A percentile compares a stretch with the other conserved stretches of the same genome.
These are phyloP conservation scores for Drosophila atripex DNA, from an alignment of 2,888 invertebrate genomes.

Conservation along the genomic window DNA sequence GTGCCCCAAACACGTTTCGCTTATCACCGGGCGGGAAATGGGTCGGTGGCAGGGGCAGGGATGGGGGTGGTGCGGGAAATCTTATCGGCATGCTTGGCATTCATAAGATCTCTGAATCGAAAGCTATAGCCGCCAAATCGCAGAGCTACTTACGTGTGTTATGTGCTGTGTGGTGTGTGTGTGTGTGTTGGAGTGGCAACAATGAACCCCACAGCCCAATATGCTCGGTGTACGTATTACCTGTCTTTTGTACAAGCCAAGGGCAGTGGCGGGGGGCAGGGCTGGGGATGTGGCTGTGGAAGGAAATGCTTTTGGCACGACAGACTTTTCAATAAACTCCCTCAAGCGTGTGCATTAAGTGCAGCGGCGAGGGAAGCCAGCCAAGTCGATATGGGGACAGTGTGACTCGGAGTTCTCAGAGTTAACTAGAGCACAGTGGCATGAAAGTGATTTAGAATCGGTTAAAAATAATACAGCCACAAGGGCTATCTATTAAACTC, in stretches of 20 bases:
- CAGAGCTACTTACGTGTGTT: constrained; percentile 65
- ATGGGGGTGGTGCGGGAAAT: constrained; percentile 5
- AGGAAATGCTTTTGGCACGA: constrained; percentile 72
- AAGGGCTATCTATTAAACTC: too few relatives aligned
- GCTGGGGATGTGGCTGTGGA: constrained; percentile 19
- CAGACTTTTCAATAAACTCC: constrained; percentile 81
- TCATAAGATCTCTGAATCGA: constrained; percentile 70
- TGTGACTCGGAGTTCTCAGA: constrained; percentile 11
- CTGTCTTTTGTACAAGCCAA: constrained; percentile 63
- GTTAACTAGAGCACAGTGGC: constrained; percentile 47
- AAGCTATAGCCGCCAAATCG: constrained; percentile 54
- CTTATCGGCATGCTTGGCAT: constrained; percentile 74
- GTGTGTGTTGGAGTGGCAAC: constrained; percentile 64
- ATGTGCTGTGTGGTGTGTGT: constrained; percentile 24
- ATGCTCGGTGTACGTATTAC: constrained; percentile 69
- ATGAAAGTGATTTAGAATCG: not conserved
- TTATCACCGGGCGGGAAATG: constrained; percentile 38
- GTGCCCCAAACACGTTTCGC: constrained; percentile 70
- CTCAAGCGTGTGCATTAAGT: constrained; percentile 81
- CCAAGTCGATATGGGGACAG: constrained; percentile 54
- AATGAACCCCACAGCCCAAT: constrained; percentile 62
- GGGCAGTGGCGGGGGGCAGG: not conserved
- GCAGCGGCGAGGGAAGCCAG: constrained; percentile 68
- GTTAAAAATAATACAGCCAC: too few relatives aligned
- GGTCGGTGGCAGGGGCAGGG: not conserved